These are phyloP conservation scores for Thysanoteuthis rhombus DNA, from an alignment of 2,888 invertebrate genomes.

Conservation along the genomic window DNA sequence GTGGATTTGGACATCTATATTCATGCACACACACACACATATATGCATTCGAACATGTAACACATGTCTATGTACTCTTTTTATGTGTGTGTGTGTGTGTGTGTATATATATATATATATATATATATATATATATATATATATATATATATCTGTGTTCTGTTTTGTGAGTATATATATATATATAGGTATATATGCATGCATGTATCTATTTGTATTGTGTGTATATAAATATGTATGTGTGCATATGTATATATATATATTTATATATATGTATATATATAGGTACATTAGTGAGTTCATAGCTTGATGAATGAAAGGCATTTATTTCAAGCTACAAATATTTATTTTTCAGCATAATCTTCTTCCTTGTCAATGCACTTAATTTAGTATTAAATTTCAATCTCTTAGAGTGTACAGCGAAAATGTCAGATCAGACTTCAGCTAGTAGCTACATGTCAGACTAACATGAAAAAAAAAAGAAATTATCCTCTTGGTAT, in stretches of 20 bases:
- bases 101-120: neutral
- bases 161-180: neutral
- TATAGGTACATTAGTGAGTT: too few species aligned
- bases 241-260: neutral
- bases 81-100: neutral
- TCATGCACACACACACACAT: neutral
- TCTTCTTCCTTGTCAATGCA: too few species aligned
- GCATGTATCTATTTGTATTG: neutral
- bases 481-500: neutral
- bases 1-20: too few species aligned
- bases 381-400: too few species aligned
- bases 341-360: too few species aligned
- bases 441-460: too few species aligned
- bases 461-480: too few species aligned
- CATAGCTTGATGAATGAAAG: too few species aligned
- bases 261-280: neutral
- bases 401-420: too few species aligned
- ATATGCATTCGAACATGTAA: neutral
- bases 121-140: constrained; percentile 15
- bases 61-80: neutral
- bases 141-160: neutral
- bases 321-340: too few species aligned
- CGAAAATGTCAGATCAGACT: too few species aligned
- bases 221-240: neutral
- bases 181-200: neutral